These are phyloP conservation scores for Forbesichthys agassizii DNA, from an alignment of 2,113 vertebrate genomes.

Conservation along the genomic window DNA sequence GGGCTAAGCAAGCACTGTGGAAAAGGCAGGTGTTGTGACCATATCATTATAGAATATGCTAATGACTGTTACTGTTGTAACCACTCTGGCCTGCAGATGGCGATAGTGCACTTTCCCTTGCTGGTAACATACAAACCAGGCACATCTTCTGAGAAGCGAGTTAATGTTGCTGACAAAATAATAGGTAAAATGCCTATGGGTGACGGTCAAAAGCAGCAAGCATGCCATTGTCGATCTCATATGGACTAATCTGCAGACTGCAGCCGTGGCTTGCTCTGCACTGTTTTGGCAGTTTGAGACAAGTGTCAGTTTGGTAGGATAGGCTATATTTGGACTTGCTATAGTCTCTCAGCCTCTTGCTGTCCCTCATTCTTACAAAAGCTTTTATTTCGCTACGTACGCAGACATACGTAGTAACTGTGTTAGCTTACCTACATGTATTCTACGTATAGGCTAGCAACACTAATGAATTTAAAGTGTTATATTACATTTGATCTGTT, in stretches of 20 bases:
- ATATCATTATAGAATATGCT: not conserved
- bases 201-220: conserved; percentile 24
- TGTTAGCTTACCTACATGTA: not conserved
- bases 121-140: not conserved
- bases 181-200: conserved; percentile 3
- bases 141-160: conserved; percentile 3
- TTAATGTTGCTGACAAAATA: conserved; percentile 22
- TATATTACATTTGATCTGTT: not conserved
- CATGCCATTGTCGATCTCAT: conserved; percentile 5
- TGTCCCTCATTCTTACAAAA: conserved; percentile 1
- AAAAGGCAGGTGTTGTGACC: conserved; percentile 48
- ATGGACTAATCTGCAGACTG: conserved; percentile 12
- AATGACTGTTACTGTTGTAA: conserved; percentile 18
- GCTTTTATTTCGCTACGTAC: not conserved
- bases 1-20: conserved; percentile 40
- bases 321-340: conserved; percentile 9
- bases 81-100: conserved; percentile 61
- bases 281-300: conserved; percentile 39
- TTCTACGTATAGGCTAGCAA: not conserved
- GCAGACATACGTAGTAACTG: too few species aligned
- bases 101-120: conserved; percentile 55
- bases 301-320: conserved; percentile 6
- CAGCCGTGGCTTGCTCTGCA: conserved; percentile 23
- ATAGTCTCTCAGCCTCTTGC: conserved; percentile 7
- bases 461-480: not conserved